Percentiles rank a stretch among this genome's conserved stretches.
Conservation (phyloP, 2,113 vertebrate species). For the Odocoileus hemionus region DNA sequence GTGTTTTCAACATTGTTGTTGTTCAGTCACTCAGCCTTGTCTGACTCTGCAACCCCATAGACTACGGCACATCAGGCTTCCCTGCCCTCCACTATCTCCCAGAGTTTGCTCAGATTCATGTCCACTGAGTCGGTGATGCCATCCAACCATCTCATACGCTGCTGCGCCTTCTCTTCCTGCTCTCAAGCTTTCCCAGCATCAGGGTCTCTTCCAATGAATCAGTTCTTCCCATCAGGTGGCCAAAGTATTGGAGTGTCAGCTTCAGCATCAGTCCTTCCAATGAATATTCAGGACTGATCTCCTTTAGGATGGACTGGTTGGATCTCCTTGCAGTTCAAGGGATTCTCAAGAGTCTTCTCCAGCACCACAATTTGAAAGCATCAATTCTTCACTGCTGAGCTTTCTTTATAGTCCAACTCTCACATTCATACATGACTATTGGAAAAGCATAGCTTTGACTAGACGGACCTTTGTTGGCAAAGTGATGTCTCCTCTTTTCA, state of each 20-base stretch:
- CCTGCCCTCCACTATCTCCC: neutral
- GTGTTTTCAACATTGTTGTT: neutral
- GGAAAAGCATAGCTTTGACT: neutral
- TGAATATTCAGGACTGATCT: neutral
- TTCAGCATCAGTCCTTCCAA: neutral
- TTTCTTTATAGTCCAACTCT: neutral
- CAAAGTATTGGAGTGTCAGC: neutral
- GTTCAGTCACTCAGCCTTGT: neutral
- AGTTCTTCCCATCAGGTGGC: neutral
- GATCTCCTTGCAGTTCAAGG: neutral
- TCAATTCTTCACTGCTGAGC: neutral
- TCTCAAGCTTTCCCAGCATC: neutral
- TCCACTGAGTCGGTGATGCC: neutral
- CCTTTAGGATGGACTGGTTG: neutral
- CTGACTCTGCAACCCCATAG: neutral
- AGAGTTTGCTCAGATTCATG: neutral
- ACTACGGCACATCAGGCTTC: neutral
- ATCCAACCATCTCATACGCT: neutral
- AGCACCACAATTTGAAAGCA: neutral
- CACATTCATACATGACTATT: neutral
- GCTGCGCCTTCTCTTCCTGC: neutral
- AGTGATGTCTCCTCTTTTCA: neutral
- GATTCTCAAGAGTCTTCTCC: neutral
- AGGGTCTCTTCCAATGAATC: neutral
- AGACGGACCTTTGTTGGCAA: neutral